Conservation (phyloP, 53 echinoderm and acorn worm genomes). For the Echinarachnius parma region DNA sequence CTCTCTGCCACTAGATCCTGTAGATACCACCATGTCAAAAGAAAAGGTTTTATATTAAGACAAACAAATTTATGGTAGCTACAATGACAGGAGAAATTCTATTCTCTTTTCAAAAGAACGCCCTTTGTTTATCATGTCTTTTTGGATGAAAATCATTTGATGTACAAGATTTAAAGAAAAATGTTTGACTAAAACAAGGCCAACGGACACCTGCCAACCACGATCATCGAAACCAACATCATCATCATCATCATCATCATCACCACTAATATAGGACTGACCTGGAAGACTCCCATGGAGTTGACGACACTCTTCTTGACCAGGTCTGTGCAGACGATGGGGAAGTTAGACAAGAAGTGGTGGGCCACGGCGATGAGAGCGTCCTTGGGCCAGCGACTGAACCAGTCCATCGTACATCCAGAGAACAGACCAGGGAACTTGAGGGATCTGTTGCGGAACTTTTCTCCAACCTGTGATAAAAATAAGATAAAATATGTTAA, state of each 20-base stretch:
- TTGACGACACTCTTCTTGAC: conserved; percentile 93
- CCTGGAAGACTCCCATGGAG: conserved; percentile 98
- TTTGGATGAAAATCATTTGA: no score
- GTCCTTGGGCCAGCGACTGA: conserved; percentile 98
- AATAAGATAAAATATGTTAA: not conserved
- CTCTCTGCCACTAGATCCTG: conserved; percentile 93
- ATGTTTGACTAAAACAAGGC: no score
- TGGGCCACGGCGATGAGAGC: conserved; percentile 93
- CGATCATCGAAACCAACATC: not conserved
- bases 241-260: not conserved
- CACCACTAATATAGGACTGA: conserved; percentile 27
- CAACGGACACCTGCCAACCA: no score
- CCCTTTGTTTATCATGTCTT: no score
- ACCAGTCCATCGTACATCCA: conserved; percentile 99
- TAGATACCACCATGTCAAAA: no score
- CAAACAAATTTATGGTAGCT: no score
- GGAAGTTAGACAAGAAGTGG: conserved; percentile 86
- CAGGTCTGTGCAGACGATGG: conserved; percentile 79
- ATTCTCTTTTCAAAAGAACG: no score
- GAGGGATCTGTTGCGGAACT: conserved; percentile 97
- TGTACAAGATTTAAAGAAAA: no score
- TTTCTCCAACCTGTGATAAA: conserved; percentile 83
- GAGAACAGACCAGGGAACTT: conserved; percentile 99
- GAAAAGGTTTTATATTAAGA: no score
- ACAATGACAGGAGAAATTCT: no score